Evolutionary conservation across 2,797 vertebrate species (phyloP).

Genomic region (Paramormyrops hopkinsi): DNA sequence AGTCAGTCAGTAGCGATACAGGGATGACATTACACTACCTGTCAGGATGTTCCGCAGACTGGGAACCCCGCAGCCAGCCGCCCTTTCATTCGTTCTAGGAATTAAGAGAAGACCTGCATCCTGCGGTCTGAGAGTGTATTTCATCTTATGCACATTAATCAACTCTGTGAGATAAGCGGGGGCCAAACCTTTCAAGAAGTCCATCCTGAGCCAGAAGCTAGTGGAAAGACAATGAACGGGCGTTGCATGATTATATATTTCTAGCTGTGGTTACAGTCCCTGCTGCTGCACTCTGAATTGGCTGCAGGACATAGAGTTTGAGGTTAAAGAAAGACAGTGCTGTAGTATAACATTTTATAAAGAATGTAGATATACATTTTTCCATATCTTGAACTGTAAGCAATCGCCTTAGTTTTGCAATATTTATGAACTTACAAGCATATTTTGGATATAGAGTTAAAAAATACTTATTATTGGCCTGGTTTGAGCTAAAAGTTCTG

Average conservation of each 20-base stretch:
- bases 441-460: not conserved
- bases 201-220: not conserved
- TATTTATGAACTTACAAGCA: not conserved
- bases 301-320: not conserved
- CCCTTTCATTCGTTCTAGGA: not conserved
- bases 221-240: not conserved
- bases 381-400: not conserved
- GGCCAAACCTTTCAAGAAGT: not conserved
- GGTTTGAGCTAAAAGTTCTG: not conserved
- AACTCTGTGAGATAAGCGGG: not conserved
- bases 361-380: not conserved
- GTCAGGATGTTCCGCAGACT: not conserved
- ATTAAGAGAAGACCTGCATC: not conserved
- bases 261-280: not conserved
- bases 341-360: not conserved
- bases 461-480: not conserved
- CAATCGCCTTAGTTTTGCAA: not conserved
- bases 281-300: not conserved
- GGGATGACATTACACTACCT: not conserved
- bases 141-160: not conserved
- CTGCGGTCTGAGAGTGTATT: not conserved
- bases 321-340: not conserved
- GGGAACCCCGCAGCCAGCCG: not conserved
- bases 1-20: not conserved
- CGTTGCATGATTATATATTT: not conserved